phyloP scores from a whole-genome alignment of 2,797 vertebrate species.

The Gorsachius magnificus region DNA sequence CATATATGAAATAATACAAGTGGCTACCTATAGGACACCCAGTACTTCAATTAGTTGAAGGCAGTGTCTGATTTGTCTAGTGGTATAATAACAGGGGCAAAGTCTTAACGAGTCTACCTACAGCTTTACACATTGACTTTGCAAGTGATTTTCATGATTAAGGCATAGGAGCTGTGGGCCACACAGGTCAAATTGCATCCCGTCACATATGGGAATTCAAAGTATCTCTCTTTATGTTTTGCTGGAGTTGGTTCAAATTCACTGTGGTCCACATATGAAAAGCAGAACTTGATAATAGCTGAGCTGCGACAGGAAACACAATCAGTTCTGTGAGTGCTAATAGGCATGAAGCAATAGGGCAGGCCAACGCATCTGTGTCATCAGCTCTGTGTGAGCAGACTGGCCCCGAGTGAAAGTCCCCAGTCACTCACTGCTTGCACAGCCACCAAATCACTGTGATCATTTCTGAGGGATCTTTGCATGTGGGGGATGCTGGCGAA shows the following conservation, averaged over 20 bases:
- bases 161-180: background rate
- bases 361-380: background rate
- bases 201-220: background rate
- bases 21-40: background rate
- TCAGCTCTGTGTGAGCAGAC: background rate
- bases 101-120: background rate
- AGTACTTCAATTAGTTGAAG: background rate
- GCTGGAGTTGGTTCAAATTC: constrained; percentile 31
- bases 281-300: constrained; percentile 19
- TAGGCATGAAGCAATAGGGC: background rate
- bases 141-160: background rate
- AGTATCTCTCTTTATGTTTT: background rate
- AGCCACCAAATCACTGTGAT: background rate
- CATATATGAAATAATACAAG: background rate
- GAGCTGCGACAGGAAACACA: background rate
- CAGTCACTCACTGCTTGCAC: background rate
- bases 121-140: background rate
- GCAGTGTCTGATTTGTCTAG: background rate
- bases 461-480: background rate
- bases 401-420: background rate
- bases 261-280: constrained; percentile 16
- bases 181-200: background rate
- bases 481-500: background rate
- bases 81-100: background rate
- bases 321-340: background rate